Conservation (phyloP, 2,797 vertebrate genomes). For the Mastacembelus armatus region DNA sequence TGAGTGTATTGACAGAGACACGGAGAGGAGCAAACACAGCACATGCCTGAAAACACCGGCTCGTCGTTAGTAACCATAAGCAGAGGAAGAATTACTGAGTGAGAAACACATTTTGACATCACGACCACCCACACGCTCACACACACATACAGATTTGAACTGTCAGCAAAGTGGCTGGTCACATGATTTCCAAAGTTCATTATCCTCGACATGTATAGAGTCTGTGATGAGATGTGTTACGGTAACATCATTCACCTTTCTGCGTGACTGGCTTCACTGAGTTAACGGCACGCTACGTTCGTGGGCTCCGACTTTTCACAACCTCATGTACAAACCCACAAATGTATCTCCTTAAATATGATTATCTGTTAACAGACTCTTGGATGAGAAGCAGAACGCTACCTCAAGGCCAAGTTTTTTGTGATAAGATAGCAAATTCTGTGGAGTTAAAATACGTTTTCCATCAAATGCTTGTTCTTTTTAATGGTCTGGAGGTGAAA, state of each 20-base stretch:
- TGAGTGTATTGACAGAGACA: conserved; percentile 82
- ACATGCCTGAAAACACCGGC: conserved; percentile 69
- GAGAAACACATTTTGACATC: conserved; percentile 22
- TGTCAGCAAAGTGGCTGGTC: conserved; percentile 63
- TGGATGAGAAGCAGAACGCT: neutral
- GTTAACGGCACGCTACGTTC: neutral
- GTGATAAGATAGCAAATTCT: neutral
- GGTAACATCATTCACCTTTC: conserved; percentile 9
- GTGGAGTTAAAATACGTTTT: neutral
- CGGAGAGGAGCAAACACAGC: conserved; percentile 68
- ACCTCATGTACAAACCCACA: neutral
- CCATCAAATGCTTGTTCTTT: too few species aligned
- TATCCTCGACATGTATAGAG: conserved; percentile 20
- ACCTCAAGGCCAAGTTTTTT: neutral
- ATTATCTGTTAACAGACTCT: neutral
- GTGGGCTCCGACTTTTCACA: neutral
- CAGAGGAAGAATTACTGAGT: conserved; percentile 26
- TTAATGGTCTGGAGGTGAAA: neutral
- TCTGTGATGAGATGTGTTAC: conserved; percentile 13
- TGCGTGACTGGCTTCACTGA: neutral
- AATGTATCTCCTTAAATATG: neutral
- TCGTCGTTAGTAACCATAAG: conserved; percentile 58
- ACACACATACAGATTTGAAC: conserved; percentile 4
- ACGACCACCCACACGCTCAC: neutral
- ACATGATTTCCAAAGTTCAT: conserved; percentile 77